Percentiles rank a stretch among this genome's conserved stretches.
Conservation (phyloP, 2,797 vertebrate species). For the Myoxocephalus aenaeus region DNA sequence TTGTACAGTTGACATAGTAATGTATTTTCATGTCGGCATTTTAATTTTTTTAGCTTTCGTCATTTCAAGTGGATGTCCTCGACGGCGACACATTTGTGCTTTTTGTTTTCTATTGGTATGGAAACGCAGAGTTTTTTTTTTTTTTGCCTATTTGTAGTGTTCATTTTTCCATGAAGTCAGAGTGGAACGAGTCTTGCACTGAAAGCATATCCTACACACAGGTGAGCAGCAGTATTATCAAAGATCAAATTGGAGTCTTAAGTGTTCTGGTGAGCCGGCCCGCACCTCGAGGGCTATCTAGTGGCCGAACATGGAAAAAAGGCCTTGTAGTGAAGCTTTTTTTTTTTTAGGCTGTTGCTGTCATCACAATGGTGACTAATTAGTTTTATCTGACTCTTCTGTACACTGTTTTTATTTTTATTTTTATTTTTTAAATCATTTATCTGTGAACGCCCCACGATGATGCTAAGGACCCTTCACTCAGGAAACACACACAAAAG, state of each 20-base stretch:
- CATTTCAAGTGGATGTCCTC: slow-evolving; percentile 57
- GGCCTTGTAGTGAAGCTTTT: slow-evolving; percentile 69
- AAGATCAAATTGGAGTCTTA: slow-evolving; percentile 78
- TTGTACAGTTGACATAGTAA: slow-evolving; percentile 82
- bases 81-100: slow-evolving; percentile 65
- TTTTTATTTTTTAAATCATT: slow-evolving; percentile 46
- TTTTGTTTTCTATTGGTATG: slow-evolving; percentile 65
- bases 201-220: slow-evolving; percentile 83
- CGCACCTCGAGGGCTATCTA: slow-evolving; percentile 75
- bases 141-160: slow-evolving; percentile 61
- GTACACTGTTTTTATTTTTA: slow-evolving; percentile 65
- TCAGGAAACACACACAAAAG: slow-evolving; percentile 79
- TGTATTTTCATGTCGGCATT: slow-evolving; percentile 77
- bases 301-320: slow-evolving; percentile 64
- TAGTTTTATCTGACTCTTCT: slow-evolving; percentile 73
- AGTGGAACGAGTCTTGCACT: slow-evolving; percentile 85
- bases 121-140: slow-evolving; percentile 59
- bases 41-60: slow-evolving; percentile 61
- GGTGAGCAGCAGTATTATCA: slow-evolving; percentile 86
- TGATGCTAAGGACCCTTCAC: slow-evolving; percentile 75
- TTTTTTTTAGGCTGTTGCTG: slow-evolving; percentile 62
- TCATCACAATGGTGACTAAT: slow-evolving; percentile 57
- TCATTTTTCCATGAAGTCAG: slow-evolving; percentile 70
- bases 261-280: slow-evolving; percentile 61
- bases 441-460: slow-evolving; percentile 65